Evolutionary conservation across 2,888 invertebrate genomes (phyloP).

Genomic region (Linyphia triangularis): DNA sequence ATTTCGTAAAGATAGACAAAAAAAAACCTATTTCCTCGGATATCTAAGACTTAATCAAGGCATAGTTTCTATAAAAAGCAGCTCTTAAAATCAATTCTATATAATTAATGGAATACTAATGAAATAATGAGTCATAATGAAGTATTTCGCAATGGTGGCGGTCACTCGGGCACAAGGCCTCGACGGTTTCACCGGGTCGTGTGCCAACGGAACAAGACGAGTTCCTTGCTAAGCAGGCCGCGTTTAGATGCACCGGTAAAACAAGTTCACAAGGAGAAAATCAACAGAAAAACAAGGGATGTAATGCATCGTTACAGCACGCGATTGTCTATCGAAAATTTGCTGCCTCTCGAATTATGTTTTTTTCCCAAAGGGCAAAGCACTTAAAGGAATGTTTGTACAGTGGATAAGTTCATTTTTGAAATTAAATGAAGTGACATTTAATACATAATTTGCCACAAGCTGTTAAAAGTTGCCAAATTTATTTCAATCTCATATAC

Average conservation of each 20-base stretch:
- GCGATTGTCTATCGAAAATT: neutral
- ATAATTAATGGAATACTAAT: neutral
- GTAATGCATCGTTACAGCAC: neutral
- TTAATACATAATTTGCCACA: too few relatives aligned
- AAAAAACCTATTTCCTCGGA: too few relatives aligned
- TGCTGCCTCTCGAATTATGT: too few relatives aligned
- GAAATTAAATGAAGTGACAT: too few relatives aligned
- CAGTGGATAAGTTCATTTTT: too few relatives aligned
- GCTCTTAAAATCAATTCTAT: neutral
- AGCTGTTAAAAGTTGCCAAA: too few relatives aligned
- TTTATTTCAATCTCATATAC: too few relatives aligned
- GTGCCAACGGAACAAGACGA: conserved; percentile 49
- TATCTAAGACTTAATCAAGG: too few relatives aligned
- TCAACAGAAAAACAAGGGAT: neutral
- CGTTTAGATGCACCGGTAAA: conserved; percentile 42
- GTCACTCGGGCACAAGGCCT: conserved; percentile 64
- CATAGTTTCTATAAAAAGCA: too few relatives aligned
- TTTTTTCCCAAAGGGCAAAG: too few relatives aligned
- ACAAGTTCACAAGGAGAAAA: conserved; percentile 43
- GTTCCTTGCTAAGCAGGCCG: conserved; percentile 36
- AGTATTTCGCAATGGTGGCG: conserved; percentile 41
- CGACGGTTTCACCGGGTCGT: conserved; percentile 45
- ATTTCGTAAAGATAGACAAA: too few relatives aligned
- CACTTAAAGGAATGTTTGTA: too few relatives aligned
- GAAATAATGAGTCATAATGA: neutral